phyloP scores from a whole-genome alignment of 2,888 invertebrate genomes.

The Euzetes globulus region DNA sequence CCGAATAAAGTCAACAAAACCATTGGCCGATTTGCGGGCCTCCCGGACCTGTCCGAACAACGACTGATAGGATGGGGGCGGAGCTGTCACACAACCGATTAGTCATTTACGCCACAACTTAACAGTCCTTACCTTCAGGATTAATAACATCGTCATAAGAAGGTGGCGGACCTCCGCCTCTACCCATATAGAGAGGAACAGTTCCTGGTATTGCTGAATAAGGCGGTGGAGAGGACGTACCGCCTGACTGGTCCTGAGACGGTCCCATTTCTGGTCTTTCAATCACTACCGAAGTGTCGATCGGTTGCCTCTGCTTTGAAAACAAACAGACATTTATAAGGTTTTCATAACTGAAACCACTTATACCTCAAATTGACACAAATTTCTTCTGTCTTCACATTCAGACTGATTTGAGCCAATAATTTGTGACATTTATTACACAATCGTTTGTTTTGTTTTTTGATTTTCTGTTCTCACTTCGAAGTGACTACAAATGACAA shows the following conservation, averaged over 20 bases:
- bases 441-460: background rate
- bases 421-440: background rate
- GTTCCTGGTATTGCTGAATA: conserved; percentile 41
- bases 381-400: background rate
- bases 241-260: background rate
- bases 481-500: background rate
- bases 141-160: conserved; percentile 58
- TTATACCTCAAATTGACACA: background rate
- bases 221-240: background rate
- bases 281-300: background rate
- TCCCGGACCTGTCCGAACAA: conserved; percentile 59
- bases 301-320: background rate
- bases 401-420: background rate
- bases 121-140: conserved; percentile 52
- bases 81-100: conserved; percentile 48
- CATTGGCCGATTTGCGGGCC: conserved; percentile 56
- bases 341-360: background rate
- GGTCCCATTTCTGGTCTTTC: background rate
- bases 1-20: conserved; percentile 57
- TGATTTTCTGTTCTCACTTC: conserved; percentile 57
- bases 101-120: background rate
- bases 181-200: conserved; percentile 41
- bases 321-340: background rate
- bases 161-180: conserved; percentile 53
- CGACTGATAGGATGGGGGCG: conserved; percentile 62